A percentile compares a stretch with the other conserved stretches of the same genome.
phyloP scores from a whole-genome alignment of 2,113 vertebrate genomes.

The Budorcas taxicolor region DNA sequence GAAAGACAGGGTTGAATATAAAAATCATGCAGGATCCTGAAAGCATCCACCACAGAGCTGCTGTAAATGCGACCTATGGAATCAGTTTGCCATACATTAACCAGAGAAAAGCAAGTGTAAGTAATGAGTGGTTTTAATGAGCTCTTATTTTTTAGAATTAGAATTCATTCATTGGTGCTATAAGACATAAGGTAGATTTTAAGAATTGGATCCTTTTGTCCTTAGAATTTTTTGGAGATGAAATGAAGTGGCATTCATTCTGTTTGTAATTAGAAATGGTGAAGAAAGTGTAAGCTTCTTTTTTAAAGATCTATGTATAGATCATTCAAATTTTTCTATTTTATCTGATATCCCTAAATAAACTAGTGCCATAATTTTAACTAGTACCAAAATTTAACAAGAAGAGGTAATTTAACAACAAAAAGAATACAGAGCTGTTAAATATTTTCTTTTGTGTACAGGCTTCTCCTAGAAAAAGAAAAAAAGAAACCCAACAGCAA shows the following conservation, averaged over 20 bases:
- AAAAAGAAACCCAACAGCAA: background rate
- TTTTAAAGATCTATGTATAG: constrained; percentile 3
- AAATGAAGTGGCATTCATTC: constrained; percentile 17
- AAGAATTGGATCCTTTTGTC: constrained; percentile 44
- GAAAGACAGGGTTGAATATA: constrained; percentile 78
- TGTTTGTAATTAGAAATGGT: constrained; percentile 33
- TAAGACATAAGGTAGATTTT: constrained; percentile 2
- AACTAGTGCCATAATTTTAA: constrained; percentile 1
- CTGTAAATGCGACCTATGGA: constrained; percentile 76
- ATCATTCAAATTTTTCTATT: constrained; percentile 14
- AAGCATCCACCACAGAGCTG: constrained; percentile 74
- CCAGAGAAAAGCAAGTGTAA: constrained; percentile 81
- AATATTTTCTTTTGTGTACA: constrained; percentile 2
- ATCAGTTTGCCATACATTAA: constrained; percentile 81
- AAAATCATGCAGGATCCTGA: constrained; percentile 79
- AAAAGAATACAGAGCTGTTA: background rate
- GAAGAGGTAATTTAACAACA: background rate
- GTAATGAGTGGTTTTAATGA: constrained; percentile 60
- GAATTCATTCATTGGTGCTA: background rate
- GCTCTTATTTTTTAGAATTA: background rate
- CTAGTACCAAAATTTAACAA: background rate
- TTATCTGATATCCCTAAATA: background rate
- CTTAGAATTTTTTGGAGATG: background rate
- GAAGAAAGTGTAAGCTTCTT: constrained; percentile 21
- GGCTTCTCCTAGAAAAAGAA: background rate